Conservation (phyloP, 2,797 vertebrate species). For the Silurus lanzhouensis region DNA sequence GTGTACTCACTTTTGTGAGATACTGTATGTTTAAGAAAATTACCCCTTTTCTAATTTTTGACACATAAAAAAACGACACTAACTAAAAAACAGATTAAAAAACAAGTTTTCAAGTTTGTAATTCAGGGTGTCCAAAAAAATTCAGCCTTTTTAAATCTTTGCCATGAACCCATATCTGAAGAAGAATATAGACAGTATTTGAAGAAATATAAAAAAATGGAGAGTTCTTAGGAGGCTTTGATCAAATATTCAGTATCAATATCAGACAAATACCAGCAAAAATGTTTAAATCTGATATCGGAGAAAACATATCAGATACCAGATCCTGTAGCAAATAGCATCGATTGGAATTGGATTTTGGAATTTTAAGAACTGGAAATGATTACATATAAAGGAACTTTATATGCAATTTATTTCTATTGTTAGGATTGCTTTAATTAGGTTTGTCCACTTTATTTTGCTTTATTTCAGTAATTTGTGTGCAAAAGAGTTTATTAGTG, state of each 20-base stretch:
- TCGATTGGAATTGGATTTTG: not conserved
- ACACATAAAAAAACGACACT: not conserved
- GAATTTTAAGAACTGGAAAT: not conserved
- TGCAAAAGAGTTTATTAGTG: not conserved
- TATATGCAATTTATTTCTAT: not conserved
- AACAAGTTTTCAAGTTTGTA: not conserved
- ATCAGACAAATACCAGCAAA: not conserved
- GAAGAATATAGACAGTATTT: not conserved
- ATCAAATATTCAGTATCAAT: not conserved
- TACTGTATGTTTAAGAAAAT: not conserved
- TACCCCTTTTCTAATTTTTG: not conserved
- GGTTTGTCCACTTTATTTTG: not conserved
- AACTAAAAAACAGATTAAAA: not conserved
- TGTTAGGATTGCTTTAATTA: not conserved
- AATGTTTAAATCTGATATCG: not conserved
- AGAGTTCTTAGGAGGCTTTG: not conserved
- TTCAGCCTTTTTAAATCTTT: not conserved
- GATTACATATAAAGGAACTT: not conserved
- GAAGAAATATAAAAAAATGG: not conserved
- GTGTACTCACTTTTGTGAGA: too few relatives aligned
- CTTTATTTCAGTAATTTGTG: not conserved
- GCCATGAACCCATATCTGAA: not conserved
- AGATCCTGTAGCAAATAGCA: not conserved
- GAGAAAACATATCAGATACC: slow-evolving; percentile 3
- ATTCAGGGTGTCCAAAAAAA: not conserved